Base-by-base conservation (phyloP, 1,140 invertebrate genomes). In the Pogonognathellus flavescens region DNA sequence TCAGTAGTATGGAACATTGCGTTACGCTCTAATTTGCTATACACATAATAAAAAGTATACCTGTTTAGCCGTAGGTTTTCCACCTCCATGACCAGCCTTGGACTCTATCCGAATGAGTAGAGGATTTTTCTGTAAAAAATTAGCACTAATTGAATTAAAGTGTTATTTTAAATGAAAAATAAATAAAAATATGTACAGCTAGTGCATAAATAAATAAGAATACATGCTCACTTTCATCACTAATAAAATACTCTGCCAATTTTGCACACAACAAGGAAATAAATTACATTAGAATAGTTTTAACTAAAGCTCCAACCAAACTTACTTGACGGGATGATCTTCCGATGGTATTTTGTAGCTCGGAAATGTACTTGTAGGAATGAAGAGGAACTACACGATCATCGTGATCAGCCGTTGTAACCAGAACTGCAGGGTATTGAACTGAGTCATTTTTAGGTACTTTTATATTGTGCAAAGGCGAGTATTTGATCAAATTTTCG, bases 31-130 rank as follows among this genome's bases (percentile, higher is more conserved):
- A n/a, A n/a, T n/a, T n/a, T n/a, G n/a, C n/a, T n/a, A n/a, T n/a
- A n/a, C n/a, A n/a, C n/a, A n/a, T n/a, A n/a, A n/a, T 85, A 18
- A 20, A 80, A 25, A 80, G 81, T 80, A 83, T 55, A 87, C 86
- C 84, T 50, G 84, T 59, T 89, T 89, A 49, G 62, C 57, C 25
- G 82, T 83, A 14, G 88, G 84, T 52, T 99, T 99, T 41, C 98
- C 98, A 88, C 94, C 93, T 72, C 98, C 98, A 92, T 99, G 98
- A 0, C 98, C 98, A 59, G 97, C 95, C 91, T 98, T 98, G 13
- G 95, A 97, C 89, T 99, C 98, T 84, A 99, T 93, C 85, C 95
- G 92, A 52, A 97, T 95, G 50, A 99, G 89, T 80, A 99, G 90
- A 0, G 98, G 98, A 89, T 97, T 97, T 18, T 90, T 93, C 93